Evolutionary conservation across 2,113 vertebrate species (phyloP).

Genomic region (Polypterus senegalus): DNA sequence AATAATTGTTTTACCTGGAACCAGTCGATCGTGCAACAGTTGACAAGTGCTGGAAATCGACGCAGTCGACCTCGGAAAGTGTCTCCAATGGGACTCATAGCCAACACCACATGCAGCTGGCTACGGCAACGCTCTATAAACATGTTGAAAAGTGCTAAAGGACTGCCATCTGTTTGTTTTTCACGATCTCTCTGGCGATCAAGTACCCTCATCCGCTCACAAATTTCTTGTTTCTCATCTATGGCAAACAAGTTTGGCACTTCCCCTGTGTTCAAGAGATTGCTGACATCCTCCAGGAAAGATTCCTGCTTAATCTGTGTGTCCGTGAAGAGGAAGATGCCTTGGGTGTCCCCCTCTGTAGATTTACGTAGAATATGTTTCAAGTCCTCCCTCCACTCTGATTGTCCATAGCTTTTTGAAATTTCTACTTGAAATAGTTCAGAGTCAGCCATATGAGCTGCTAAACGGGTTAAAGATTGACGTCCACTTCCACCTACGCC

Average conservation of each 20-base stretch:
- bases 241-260: constrained; percentile 74
- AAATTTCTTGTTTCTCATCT: constrained; percentile 79
- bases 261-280: constrained; percentile 80
- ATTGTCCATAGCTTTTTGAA: constrained; percentile 61
- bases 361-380: constrained; percentile 68
- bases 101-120: constrained; percentile 73
- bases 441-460: constrained; percentile 72
- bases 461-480: constrained; percentile 73
- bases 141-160: constrained; percentile 76
- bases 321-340: constrained; percentile 79
- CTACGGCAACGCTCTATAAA: constrained; percentile 76
- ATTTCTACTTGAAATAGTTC: constrained; percentile 78
- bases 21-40: constrained; percentile 90
- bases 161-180: constrained; percentile 75
- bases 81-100: constrained; percentile 85
- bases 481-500: constrained; percentile 80
- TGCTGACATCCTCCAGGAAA: constrained; percentile 79
- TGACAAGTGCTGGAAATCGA: constrained; percentile 78
- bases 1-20: constrained; percentile 60
- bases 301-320: constrained; percentile 80
- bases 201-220: constrained; percentile 70
- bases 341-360: constrained; percentile 59
- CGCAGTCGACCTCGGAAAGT: constrained; percentile 67
- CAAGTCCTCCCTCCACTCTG: constrained; percentile 75
- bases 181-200: constrained; percentile 64